A percentile compares a stretch with the other conserved stretches of the same genome.
Conservation (phyloP, 2,113 vertebrate species). For the Crotalus viridis region DNA sequence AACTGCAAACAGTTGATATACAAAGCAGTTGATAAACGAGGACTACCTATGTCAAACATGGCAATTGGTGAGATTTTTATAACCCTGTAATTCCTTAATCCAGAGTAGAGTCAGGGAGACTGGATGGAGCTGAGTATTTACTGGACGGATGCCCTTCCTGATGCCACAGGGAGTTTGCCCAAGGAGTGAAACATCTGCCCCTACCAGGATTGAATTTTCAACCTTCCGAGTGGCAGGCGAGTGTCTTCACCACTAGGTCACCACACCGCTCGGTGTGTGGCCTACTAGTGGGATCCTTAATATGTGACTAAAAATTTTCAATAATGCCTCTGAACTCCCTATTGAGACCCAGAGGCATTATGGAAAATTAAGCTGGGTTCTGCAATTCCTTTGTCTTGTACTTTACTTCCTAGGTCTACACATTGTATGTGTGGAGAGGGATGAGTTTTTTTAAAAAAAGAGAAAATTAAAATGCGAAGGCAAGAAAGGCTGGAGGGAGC, state of each 20-base stretch:
- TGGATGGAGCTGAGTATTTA: background rate
- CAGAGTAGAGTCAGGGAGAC: background rate
- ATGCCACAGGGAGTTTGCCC: background rate
- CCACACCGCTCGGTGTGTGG: background rate
- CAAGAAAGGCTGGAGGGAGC: background rate
- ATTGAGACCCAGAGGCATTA: background rate
- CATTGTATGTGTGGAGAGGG: background rate
- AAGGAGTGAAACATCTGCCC: background rate
- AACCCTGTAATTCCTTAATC: background rate
- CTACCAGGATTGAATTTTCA: background rate
- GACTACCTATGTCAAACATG: background rate
- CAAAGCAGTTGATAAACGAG: background rate
- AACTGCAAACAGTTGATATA: background rate
- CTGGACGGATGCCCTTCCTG: background rate
- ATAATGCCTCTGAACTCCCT: background rate
- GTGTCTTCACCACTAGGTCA: background rate
- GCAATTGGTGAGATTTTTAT: background rate
- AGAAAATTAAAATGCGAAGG: background rate
- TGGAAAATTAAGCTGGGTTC: background rate
- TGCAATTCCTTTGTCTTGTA: background rate
- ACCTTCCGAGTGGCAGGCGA: background rate
- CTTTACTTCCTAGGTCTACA: background rate
- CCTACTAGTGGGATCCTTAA: background rate
- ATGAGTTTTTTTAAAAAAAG: background rate
- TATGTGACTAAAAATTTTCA: background rate